phyloP scores from a whole-genome alignment of 2,113 vertebrate species.

The Cephalopholis sonnerati region DNA sequence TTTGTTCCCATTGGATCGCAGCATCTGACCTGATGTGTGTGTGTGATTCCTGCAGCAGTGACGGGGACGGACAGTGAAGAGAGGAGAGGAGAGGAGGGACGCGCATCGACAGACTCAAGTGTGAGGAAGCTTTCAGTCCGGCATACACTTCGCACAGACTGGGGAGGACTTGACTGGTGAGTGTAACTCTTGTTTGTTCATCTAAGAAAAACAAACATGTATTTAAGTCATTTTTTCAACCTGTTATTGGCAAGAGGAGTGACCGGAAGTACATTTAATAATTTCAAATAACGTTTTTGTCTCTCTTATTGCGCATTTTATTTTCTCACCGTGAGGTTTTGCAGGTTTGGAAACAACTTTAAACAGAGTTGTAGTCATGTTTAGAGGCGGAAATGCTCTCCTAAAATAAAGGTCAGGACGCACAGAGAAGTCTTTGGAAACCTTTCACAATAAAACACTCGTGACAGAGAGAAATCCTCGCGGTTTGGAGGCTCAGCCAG shows the following conservation, averaged over 20 bases:
- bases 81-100: slow-evolving; percentile 37
- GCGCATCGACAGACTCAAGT: slow-evolving; percentile 20
- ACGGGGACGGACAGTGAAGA: slow-evolving; percentile 19
- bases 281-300: not conserved
- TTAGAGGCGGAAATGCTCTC: not conserved
- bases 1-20: slow-evolving; percentile 44
- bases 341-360: slow-evolving; percentile 10
- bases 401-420: not conserved
- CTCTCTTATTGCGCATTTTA: no score
- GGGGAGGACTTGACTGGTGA: slow-evolving; percentile 51
- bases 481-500: not conserved
- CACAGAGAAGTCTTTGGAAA: not conserved
- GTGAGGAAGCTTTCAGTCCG: slow-evolving; percentile 21
- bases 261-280: not conserved
- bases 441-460: slow-evolving; percentile 42
- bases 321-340: not conserved
- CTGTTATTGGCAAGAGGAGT: not conserved
- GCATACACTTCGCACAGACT: not conserved
- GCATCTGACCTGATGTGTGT: slow-evolving; percentile 23
- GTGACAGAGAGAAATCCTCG: slow-evolving; percentile 11
- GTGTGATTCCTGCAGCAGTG: slow-evolving; percentile 28
- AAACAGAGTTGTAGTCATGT: not conserved
- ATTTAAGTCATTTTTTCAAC: not conserved
- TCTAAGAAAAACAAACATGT: no score
- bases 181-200: slow-evolving; percentile 16